Percentiles rank a stretch among this genome's conserved stretches.
Evolutionary conservation across 1,140 invertebrate species (phyloP).

Genomic region (Venturia canescens): DNA sequence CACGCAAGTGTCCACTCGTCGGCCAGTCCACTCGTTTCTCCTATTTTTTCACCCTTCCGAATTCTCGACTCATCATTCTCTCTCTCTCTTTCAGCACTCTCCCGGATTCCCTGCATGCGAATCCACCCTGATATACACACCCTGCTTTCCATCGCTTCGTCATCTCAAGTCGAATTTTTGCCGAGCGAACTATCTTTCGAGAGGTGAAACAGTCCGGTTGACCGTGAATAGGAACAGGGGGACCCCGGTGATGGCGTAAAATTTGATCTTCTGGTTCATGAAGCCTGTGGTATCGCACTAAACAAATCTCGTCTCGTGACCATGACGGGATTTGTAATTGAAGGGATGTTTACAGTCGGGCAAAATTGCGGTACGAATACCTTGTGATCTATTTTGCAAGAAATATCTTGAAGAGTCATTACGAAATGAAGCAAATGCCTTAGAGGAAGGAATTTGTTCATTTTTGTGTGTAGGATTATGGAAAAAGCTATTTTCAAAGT

Average conservation of each 20-base stretch:
- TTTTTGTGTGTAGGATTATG: too few species aligned
- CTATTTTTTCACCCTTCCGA: neutral
- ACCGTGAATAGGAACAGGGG: slow-evolving; percentile 4
- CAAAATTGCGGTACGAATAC: too few species aligned
- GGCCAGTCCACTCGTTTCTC: neutral
- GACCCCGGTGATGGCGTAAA: neutral
- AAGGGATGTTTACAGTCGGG: too few species aligned
- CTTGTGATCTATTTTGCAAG: too few species aligned
- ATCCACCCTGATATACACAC: neutral
- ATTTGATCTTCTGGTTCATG: neutral
- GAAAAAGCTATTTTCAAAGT: too few species aligned
- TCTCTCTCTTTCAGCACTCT: neutral
- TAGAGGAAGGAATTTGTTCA: too few species aligned
- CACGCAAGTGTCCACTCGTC: slow-evolving; percentile 1
- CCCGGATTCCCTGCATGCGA: neutral
- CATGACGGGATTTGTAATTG: neutral
- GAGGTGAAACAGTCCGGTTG: neutral
- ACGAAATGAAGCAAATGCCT: too few species aligned
- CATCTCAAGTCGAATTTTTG: slow-evolving; percentile 6
- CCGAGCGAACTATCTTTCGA: slow-evolving; percentile 1
- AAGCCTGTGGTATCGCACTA: neutral
- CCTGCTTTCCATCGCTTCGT: neutral
- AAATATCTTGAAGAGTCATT: neutral
- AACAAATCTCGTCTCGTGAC: neutral
- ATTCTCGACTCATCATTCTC: neutral